Evolutionary conservation across 2,888 invertebrate species (phyloP), one percentile per base, ranked within the genome.

Genomic region (Melanchra persicariae): DNA sequence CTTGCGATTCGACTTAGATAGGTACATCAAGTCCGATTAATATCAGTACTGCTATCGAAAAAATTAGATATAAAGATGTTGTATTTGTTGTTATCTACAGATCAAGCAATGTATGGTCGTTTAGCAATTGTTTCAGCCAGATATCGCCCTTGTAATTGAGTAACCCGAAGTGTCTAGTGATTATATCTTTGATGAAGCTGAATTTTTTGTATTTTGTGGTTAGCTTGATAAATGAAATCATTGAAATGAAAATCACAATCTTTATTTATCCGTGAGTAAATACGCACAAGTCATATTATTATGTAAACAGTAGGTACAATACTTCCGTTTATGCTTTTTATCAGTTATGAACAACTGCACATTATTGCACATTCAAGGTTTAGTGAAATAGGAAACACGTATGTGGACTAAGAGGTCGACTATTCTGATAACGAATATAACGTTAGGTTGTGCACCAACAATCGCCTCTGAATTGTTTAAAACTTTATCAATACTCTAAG

Each of bases 381-480:
- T 12, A 59, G 34, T 67, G 66, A 77, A 77, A 75, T 76, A 77
- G 72, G 73, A 81, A 81, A 81, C 45, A 69, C 52, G 61, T 72
- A 60, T 17, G 62, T 68, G 58, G 66, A 76, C 51, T 72, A 60
- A 62, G 70, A 69, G 77, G 73, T 84, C 75, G 63, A 54, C 37
- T 51, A 26, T 73, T 79, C 51, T 66, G 73, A 77, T 82, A 81
- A 65, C 49, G 59, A 70, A 76, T 76, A 76, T 49, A 77, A 30
- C 17, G 69, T 34, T 59, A 70, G 65, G 15, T 15, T 19, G 9
- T 24, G 47, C 22, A 45, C n/a, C 4, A 70, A 61, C 26, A 60
- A 59, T 40, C 6, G 26, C 47, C 15, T 45, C 17, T 52, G 19
- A 43, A 9, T 26, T 34, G 7, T 34, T 45, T 5, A 12, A 70